Evolutionary conservation across 2,888 invertebrate genomes (phyloP), one percentile per base, ranked within the genome.

Genomic region (Listrodromus nycthemerus): DNA sequence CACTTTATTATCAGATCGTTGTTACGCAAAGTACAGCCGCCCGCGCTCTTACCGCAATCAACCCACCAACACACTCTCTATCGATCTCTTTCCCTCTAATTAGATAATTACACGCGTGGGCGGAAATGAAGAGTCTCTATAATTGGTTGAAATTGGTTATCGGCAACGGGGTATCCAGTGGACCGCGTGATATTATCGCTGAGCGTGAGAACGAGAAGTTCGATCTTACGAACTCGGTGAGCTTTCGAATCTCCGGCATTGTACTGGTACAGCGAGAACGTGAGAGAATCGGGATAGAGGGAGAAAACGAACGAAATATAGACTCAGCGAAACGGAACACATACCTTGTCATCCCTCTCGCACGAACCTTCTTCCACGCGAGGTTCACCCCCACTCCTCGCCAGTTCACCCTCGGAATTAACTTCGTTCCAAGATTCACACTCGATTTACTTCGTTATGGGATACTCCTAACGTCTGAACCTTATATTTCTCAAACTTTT

Each of bases 361-460:
- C 66, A 13, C 21, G 45, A 50, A 10, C 63, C 27, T 10, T 61
- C 74, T 65, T 61, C 13, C 41, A n/a, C 30, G 48, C 48, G 16
- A 48, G 37, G 33, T 55, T 52, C 33, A 55, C 16, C 13, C 45
- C 16, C n/a, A 13, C 52, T 21, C 24, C 19, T 58, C 16, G 6
- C n/a, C 19, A 37, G 58, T 67, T 66, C 75, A 69, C 75, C 75
- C 37, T 78, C 80, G 75, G 69, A 83, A 83, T 83, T 83, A 83
- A 70, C 80, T 83, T 80, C 76, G 71, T 83, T 83, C 80, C 82
- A 63, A 55, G 69, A 65, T 76, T 83, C 80, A 83, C 83, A 83
- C 80, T 80, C 83, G 83, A 83, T 83, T 83, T 80, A 83, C 83
- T 73, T 73, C 71, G 83, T 76, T 83, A 80, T 76, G 71, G 79